Conservation (phyloP, 2,113 vertebrate genomes). For the Scopus umbretta region DNA sequence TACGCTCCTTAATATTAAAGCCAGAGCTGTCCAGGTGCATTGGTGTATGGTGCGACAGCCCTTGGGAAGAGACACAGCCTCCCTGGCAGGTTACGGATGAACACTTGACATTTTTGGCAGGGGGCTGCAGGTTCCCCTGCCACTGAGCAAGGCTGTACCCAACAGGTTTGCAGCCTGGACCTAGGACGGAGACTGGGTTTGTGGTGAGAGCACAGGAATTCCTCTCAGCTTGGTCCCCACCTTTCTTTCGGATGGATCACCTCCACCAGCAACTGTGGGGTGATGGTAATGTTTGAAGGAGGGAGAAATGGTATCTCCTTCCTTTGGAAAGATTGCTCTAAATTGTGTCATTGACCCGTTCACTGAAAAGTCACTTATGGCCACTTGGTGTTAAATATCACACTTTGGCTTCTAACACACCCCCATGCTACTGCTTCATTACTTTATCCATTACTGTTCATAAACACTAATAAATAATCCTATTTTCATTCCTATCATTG, state of each 20-base stretch:
- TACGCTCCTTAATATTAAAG: neutral
- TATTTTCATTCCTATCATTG: constrained; percentile 28
- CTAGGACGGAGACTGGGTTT: neutral
- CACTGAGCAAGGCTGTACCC: neutral
- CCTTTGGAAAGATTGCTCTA: neutral
- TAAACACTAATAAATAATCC: constrained; percentile 54
- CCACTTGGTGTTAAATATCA: neutral
- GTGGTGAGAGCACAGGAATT: neutral
- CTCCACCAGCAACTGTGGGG: neutral
- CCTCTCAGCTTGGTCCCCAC: neutral
- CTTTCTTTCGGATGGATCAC: neutral
- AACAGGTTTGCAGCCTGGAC: neutral
- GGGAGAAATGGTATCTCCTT: neutral
- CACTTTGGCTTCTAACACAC: neutral
- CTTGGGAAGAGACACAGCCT: neutral
- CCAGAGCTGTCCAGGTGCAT: neutral
- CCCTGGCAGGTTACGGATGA: neutral
- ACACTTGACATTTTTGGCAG: neutral
- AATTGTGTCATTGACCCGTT: neutral
- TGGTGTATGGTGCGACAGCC: neutral
- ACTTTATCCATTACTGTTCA: constrained; percentile 19
- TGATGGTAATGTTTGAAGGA: neutral
- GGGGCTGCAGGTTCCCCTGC: neutral
- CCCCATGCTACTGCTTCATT: neutral
- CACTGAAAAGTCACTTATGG: neutral